Evolutionary conservation across 2,888 invertebrate genomes (phyloP).

Genomic region (Melinaea marsaeus): DNA sequence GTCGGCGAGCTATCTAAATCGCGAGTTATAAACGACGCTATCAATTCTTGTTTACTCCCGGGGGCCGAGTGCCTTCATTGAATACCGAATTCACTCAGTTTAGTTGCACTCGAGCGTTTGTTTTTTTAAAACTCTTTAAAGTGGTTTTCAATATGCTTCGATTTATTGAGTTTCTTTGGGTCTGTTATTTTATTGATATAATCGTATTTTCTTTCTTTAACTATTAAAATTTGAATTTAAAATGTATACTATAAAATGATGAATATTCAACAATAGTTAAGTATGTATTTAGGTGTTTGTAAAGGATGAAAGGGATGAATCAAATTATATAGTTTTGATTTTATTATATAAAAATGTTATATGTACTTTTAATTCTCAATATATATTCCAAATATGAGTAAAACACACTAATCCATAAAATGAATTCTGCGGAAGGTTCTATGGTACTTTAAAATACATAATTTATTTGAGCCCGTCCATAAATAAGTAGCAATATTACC

Average conservation of each 20-base stretch:
- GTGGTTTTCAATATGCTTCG: slow-evolving; percentile 3
- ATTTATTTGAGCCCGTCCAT: slow-evolving; percentile 25
- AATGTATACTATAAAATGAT: neutral
- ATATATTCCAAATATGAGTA: neutral
- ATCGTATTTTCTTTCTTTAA: neutral
- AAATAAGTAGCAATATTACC: slow-evolving; percentile 25
- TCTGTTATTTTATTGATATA: neutral
- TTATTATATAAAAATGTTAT: too few species aligned
- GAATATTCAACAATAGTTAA: too few species aligned
- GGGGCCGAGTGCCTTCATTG: slow-evolving; percentile 41
- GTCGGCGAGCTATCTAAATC: slow-evolving; percentile 59
- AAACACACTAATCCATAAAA: neutral
- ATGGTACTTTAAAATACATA: slow-evolving; percentile 25
- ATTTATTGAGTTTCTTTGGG: neutral
- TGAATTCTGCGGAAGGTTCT: slow-evolving; percentile 15
- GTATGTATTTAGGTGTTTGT: too few species aligned
- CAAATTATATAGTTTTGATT: too few species aligned
- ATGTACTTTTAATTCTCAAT: too few species aligned
- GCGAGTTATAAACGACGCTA: slow-evolving; percentile 68
- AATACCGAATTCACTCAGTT: slow-evolving; percentile 25
- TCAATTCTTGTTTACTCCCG: slow-evolving; percentile 64
- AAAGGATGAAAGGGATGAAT: too few species aligned
- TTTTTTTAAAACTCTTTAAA: slow-evolving; percentile 7
- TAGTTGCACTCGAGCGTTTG: slow-evolving; percentile 16
- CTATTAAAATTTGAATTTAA: neutral